Evolutionary conservation across 2,797 vertebrate species (phyloP), one percentile per base, ranked within the genome.

Genomic region (Hydrophis major): DNA sequence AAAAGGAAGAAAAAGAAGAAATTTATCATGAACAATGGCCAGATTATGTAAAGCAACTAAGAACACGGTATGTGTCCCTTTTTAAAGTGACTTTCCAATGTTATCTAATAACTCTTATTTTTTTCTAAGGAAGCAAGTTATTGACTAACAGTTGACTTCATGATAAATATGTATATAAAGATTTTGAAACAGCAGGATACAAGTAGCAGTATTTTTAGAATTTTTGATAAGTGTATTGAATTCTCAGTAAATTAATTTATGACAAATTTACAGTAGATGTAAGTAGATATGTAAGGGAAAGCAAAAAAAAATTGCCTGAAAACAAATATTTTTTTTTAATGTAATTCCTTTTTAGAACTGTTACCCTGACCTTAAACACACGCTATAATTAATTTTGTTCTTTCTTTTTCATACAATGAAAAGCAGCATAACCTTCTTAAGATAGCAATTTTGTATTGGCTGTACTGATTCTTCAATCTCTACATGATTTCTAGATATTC

Each of bases 11-110:
- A 95, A 99, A 98, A 88, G 99, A 99, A 96, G 97, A 98, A 0
- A 96, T 99, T 92, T 99, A 99, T 96, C 97, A 96, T n/a, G 98
- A 99, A 50, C 98, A 97, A 63, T 99, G 99, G 99, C 98, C 99
- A 8, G 96, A 96, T 94, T 99, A 98, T 63, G 92, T 98, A 8
- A 98, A 97, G 89, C 98, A 98, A 12, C 98, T 99, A 78, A 96
- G 97, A 94, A 97, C 94, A 95, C 98, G 97, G 99, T 83, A 22
- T 87, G 4, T 92, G 2, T 56, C 28, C 7, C 28, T 8, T 0
- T 0, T 83, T 56, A 28, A 0, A 3, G 18, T 57, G 55, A 83
- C 89, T 90, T 60, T 57, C 50, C 6, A 1, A 32, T 16, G 0
- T 25, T 37, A 69, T 86, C 88, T 56, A 25, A 50, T 86, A 32